Evolutionary conservation across 2,888 invertebrate genomes (phyloP), one percentile per base, ranked within the genome.

Genomic region (Ganaspis brasiliensis): DNA sequence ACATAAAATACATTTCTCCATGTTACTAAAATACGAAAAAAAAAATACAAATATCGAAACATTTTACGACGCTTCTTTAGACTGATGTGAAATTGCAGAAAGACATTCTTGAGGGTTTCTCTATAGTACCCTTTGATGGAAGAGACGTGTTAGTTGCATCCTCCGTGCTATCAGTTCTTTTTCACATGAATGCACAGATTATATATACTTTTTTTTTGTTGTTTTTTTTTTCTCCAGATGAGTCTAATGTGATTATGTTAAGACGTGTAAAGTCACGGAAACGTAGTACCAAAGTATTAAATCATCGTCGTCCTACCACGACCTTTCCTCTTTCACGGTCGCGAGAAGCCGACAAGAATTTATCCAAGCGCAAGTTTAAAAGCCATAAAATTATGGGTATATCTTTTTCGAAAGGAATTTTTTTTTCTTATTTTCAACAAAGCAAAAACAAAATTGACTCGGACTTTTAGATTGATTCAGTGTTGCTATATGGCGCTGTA

Each of bases 201-300:
- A 56, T n/a, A n/a, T n/a, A n/a, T n/a, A n/a, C n/a, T 26, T 31
- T 59, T 16, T 26, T 61, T 61, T 35, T 19, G 31, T 61, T 6
- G 31, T 8, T 16, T 61, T 61, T 16, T 31, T 31, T 37, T 14
- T 45, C 45, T 6, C 24, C 21, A 56, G 56, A 6, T 56, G 24
- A 56, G 14, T 56, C 21, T 56, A 56, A 56, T 56, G 56, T 56
- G 21, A 5, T 56, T 56, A 56, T 26, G 24, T 19, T 56, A 19
- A 14, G 56, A 24, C n/a, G n/a, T n/a, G 56, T 24, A 24, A 26
- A 56, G 21, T 56, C 56, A 56, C 24, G 56, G 56, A 56, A 56
- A 56, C 56, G 56, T 56, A 55, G 21, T 55, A 55, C 21, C 12
- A 56, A 56, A 56, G 56, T 56, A 24, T 56, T 56, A 56, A 56